These are phyloP conservation scores for Limnephilus auricula DNA, from an alignment of 2,888 invertebrate genomes.

Conservation along the genomic window DNA sequence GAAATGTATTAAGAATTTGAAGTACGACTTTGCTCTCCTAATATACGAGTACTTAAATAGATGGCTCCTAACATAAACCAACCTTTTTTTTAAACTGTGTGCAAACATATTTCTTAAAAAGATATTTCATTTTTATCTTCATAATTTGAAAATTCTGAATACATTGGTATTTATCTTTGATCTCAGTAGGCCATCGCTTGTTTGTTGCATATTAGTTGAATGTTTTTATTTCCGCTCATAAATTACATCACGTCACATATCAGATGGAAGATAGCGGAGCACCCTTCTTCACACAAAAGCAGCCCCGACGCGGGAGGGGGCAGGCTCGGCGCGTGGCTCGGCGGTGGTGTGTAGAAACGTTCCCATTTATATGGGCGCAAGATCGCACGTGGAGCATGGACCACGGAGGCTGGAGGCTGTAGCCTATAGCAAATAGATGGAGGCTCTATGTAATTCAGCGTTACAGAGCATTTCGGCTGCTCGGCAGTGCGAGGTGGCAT, in stretches of 20 bases:
- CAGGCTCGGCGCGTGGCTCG: background rate
- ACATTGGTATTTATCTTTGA: no score
- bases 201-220: conserved; percentile 1
- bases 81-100: background rate
- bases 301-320: background rate
- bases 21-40: background rate
- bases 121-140: background rate
- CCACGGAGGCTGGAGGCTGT: background rate
- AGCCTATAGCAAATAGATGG: background rate
- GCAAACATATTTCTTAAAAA: background rate
- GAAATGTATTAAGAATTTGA: background rate
- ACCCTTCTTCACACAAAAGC: conserved; percentile 4
- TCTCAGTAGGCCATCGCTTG: no score
- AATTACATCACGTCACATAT: conserved; percentile 2
- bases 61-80: no score
- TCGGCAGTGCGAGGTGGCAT: conserved; percentile 47
- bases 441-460: conserved; percentile 47
- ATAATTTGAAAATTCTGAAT: background rate
- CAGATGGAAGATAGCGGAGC: background rate
- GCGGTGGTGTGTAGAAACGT: background rate
- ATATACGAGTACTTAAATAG: no score
- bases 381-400: background rate
- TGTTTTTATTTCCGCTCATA: background rate
- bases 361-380: conserved; percentile 48
- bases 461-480: conserved; percentile 50